A percentile compares a stretch with the other conserved stretches of the same genome.
Conservation (phyloP, 2,797 vertebrate genomes). For the Crenichthys baileyi region DNA sequence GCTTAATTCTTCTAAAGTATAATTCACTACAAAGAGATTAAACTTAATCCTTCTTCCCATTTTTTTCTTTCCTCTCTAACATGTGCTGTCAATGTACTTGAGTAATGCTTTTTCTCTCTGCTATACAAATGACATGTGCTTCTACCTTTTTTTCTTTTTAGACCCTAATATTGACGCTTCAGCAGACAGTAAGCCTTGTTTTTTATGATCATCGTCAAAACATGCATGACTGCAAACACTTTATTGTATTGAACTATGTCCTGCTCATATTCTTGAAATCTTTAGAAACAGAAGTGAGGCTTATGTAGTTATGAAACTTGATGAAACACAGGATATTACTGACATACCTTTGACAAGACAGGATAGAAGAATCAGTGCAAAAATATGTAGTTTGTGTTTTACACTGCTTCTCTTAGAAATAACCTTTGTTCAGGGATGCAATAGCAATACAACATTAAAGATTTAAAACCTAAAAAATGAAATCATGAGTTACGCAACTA, state of each 20-base stretch:
- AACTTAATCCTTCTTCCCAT: constrained; percentile 3
- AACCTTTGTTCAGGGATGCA: constrained; percentile 3
- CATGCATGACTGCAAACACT: not conserved
- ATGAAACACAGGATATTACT: constrained; percentile 51
- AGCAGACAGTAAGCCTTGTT: constrained; percentile 45
- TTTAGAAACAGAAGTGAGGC: not conserved
- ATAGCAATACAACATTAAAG: not conserved
- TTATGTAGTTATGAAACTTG: constrained; percentile 14
- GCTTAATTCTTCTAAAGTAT: constrained; percentile 17
- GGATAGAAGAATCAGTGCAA: constrained; percentile 26
- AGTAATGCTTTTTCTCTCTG: not conserved
- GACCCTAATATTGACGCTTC: constrained; percentile 18
- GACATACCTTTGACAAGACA: constrained; percentile 37
- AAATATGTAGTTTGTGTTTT: constrained; percentile 19
- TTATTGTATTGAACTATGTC: not conserved
- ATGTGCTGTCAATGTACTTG: constrained; percentile 5
- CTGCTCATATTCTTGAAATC: constrained; percentile 15
- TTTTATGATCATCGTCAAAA: constrained; percentile 20
- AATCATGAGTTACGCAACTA: not conserved
- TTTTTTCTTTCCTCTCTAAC: constrained; percentile 11
- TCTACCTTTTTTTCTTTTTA: constrained; percentile 27
- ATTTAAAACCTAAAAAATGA: not conserved
- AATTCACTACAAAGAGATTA: constrained; percentile 43
- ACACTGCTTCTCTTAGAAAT: constrained; percentile 1
- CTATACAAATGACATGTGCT: constrained; percentile 6